phyloP scores from a whole-genome alignment of 2,797 vertebrate genomes.

The Enteromius afrohamiltoni region DNA sequence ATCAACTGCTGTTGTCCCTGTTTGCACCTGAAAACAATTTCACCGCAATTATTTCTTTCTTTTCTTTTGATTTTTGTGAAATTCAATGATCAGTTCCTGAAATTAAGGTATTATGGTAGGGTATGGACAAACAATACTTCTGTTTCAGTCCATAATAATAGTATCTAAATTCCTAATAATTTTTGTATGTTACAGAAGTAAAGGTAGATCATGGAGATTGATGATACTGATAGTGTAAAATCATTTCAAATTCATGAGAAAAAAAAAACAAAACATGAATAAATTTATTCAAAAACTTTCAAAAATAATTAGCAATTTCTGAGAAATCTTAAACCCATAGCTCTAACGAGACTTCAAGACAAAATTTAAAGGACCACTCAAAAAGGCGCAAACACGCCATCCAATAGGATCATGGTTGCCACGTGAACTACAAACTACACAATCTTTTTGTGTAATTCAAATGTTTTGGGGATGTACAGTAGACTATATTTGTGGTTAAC shows the following conservation, averaged over 20 bases:
- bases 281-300: neutral
- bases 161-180: neutral
- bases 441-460: conserved; percentile 23
- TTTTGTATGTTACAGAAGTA: neutral
- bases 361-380: conserved; percentile 48
- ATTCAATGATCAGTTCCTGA: neutral
- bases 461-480: neutral
- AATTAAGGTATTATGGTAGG: neutral
- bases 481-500: neutral
- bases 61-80: neutral
- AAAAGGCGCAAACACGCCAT: conserved; percentile 8
- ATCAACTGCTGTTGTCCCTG: neutral
- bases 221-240: neutral
- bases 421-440: neutral
- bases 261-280: too few species aligned
- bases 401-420: conserved; percentile 61
- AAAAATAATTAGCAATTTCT: neutral
- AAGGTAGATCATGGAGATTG: neutral
- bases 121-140: neutral
- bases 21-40: neutral
- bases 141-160: neutral
- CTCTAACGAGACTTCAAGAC: neutral
- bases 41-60: neutral
- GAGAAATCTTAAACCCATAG: neutral
- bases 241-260: neutral